Base-by-base conservation (phyloP, 2,888 invertebrate species). In the Carpatolechia fugitivella region DNA sequence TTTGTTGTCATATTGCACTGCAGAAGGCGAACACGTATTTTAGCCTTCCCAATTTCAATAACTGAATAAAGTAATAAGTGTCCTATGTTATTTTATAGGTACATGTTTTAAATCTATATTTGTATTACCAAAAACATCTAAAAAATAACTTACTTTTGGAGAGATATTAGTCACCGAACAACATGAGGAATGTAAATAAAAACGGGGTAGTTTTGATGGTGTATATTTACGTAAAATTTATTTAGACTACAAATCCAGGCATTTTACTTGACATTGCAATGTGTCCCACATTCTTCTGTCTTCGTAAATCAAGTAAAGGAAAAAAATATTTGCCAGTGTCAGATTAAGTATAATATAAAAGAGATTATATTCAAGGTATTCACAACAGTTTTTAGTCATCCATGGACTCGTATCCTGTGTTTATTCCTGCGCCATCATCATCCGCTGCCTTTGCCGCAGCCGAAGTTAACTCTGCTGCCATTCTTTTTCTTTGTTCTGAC, bases 401-500 rank as follows among this genome's bases (percentile, higher is more conserved):
- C 5, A 44, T 5, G 3, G 44, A 11, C 24, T 24, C 24, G 24
- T 24, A 3, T 24, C 24, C 24, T 24, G 24, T 24, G 6, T 3
- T 24, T 8, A 24, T 24, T 29, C 7, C 20, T 18, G 20, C 20
- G 24, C 7, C 20, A 3, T 44, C 18, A 8, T 16, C 1, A 10
- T 44, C 44, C 5, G 20, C 44, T 44, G 2, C 24, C 20, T 24
- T 44, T n/a, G 20, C 44, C 11, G 20, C 44, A 1, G 18, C 44
- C 20, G 1, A 8, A 44, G 44, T 13, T n/a, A 24, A 11, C 1
- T 11, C n/a, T 11, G 18, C 44, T 13, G 44, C 44, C 4, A 24
- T 1, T 7, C 20, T 24, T 44, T 29, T 20, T 24, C 20, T 24
- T 44, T 44, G 20, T 61, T 85, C 80, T 10, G 77, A 71, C 64